Evolutionary conservation across 2,113 vertebrate species (phyloP), one percentile per base, ranked within the genome.

Genomic region (Chaetodon auriga): DNA sequence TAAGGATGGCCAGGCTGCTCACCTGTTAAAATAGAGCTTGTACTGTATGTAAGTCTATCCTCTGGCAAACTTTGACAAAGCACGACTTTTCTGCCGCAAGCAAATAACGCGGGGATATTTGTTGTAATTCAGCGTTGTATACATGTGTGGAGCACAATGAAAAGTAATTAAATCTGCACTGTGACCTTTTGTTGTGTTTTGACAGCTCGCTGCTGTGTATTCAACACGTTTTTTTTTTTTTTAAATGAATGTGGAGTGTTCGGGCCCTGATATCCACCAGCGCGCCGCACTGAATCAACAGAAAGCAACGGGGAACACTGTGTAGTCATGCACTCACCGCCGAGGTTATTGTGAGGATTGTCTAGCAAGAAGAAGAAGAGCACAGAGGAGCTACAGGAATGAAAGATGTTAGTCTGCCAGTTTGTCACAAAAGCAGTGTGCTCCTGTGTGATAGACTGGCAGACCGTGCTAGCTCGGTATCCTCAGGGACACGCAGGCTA

Each of bases 391-490:
- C 87, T 70, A 53, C 84, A 75, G 80, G 83, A 90, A 87, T 90
- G 84, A 93, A 87, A 90, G 90, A 92, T 91, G 91, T 91, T 90
- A 60, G 87, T 90, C 90, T 93, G 92, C 90, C 92, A 89, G 89
- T 93, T 91, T 92, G 93, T 93, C 91, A 93, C 92, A 89, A 92
- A 93, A 83, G 89, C 87, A 80, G 89, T 68, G 88, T 92, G 91
- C 90, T 91, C 81, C 90, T 82, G 83, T 89, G 92, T 92, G 92
- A 94, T 90, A 87, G 92, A 93, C 93, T 92, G 91, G 87, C 92
- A 92, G 91, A 87, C 77, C 90, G 68, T 89, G 91, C 86, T 54
- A 65, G 90, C 91, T 90, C 82, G 30, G 77, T 63, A 71, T 93
- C 93, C 92, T 90, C 25, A 57, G 92, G 92, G 92, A 92, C 75